These are phyloP conservation scores for Datnioides undecimradiatus DNA, from an alignment of 2,113 vertebrate species.

Conservation along the genomic window DNA sequence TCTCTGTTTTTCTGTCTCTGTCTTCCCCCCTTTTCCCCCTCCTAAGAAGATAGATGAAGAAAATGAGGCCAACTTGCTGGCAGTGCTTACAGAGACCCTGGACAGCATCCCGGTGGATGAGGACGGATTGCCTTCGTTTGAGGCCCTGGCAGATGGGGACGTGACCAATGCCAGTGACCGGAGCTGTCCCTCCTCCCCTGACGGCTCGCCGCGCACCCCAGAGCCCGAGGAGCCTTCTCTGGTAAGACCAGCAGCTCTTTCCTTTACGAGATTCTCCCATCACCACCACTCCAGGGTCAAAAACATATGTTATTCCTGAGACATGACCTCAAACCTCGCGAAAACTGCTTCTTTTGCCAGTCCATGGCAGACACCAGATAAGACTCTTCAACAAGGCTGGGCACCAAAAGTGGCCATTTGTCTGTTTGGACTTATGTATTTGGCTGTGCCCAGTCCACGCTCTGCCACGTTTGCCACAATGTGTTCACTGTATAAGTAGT, in stretches of 20 bases:
- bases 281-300: conserved; percentile 11
- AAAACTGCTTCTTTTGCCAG: conserved; percentile 14
- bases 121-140: conserved; percentile 99
- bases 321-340: conserved; percentile 17
- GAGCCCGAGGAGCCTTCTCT: conserved; percentile 98
- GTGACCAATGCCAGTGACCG: conserved; percentile 96
- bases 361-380: conserved; percentile 44
- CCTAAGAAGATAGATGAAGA: conserved; percentile 99
- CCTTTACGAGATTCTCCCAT: background rate
- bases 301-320: conserved; percentile 12
- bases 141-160: conserved; percentile 98
- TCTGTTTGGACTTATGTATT: conserved; percentile 23
- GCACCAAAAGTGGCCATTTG: conserved; percentile 25
- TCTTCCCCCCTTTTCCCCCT: conserved; percentile 56
- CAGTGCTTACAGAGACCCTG: conserved; percentile 98
- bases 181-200: conserved; percentile 94
- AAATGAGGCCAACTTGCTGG: conserved; percentile 99
- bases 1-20: conserved; percentile 59
- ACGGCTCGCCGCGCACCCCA: conserved; percentile 92
- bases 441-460: conserved; percentile 1
- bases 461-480: conserved; percentile 37
- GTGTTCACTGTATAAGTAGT: conserved; percentile 15
- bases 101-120: conserved; percentile 99
- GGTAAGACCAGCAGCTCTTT: conserved; percentile 89
- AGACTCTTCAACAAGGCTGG: conserved; percentile 18